Evolutionary conservation across 2,797 vertebrate species (phyloP), one percentile per base, ranked within the genome.

Genomic region (Nyctibius grandis): DNA sequence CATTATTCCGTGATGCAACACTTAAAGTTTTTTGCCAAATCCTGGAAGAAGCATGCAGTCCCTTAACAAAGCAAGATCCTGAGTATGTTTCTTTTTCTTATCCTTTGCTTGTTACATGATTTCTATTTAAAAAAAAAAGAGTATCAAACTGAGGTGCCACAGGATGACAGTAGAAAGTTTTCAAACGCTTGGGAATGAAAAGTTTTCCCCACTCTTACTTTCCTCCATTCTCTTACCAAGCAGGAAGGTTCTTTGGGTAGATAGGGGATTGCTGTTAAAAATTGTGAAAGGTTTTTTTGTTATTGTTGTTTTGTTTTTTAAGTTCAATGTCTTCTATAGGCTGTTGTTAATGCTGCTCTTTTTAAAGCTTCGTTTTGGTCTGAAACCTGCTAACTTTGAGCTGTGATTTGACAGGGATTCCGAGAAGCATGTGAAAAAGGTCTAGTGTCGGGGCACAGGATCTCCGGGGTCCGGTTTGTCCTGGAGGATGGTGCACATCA

Each of bases 401-500:
- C 2, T 61, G 53, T 38, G 8, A 0, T 7, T 89, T 26, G 42
- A 15, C 97, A 99, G 99, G 99, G 99, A 0, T 99, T 99, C 97
- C 97, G 96, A 65, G 98, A 99, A 0, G 98, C 99, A 9, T 99
- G 99, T 65, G 99, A 99, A 97, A 99, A 99, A 53, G 99, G 99
- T 1, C 98, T 98, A 3, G 91, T 99, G 60, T 98, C 98, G 0
- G 99, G 99, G 9, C 98, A 99, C 97, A 99, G 97, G 92, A 98
- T 99, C 82, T 99, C 99, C 1, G 99, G 99, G 1, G 82, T 99
- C 11, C 75, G 98, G 9, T 99, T 99, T 17, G 33, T 99, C 36
- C 92, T 99, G 83, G 98, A 99, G 4, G 99, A 99, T 4, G 99
- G 99, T 5, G 99, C 98, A 0, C 90, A 99, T 88, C 99, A 99